Percentiles rank a stretch among this genome's conserved stretches.
Evolutionary conservation across 1,140 invertebrate genomes (phyloP).

Genomic region (Sitodiplosis mosellana): DNA sequence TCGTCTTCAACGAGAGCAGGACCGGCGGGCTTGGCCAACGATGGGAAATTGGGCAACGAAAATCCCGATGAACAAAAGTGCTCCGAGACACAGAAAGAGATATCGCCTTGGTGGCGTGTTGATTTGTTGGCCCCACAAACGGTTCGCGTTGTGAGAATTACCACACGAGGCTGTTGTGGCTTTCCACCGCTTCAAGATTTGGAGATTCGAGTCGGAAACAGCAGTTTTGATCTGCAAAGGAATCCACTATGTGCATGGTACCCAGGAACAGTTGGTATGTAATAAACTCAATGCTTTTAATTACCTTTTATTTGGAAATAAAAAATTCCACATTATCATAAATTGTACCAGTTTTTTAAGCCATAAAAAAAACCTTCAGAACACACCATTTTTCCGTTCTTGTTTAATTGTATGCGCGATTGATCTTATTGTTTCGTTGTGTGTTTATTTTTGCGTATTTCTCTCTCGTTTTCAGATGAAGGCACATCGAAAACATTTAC

Average conservation of each 20-base stretch:
- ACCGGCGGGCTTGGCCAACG: constrained; percentile 62
- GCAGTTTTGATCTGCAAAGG: constrained; percentile 61
- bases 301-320: background rate
- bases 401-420: background rate
- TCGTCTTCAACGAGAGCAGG: constrained; percentile 71
- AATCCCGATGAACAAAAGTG: constrained; percentile 73
- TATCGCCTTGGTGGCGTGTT: constrained; percentile 82
- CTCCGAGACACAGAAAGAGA: constrained; percentile 72
- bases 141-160: constrained; percentile 65
- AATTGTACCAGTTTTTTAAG: background rate
- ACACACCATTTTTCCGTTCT: constrained; percentile 1
- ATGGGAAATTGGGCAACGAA: constrained; percentile 54
- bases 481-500: constrained; percentile 77
- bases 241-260: constrained; percentile 87
- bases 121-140: constrained; percentile 67
- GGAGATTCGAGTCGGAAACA: constrained; percentile 82
- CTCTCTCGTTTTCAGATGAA: constrained; percentile 39
- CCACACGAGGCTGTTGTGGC: constrained; percentile 70
- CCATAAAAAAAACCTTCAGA: background rate
- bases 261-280: constrained; percentile 69
- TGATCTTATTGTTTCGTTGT: too few species aligned
- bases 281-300: too few species aligned
- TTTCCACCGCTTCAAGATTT: constrained; percentile 79
- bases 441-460: too few species aligned
- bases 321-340: background rate